These are phyloP conservation scores for Incurvaria masculella DNA, from an alignment of 2,888 invertebrate species.

Conservation along the genomic window DNA sequence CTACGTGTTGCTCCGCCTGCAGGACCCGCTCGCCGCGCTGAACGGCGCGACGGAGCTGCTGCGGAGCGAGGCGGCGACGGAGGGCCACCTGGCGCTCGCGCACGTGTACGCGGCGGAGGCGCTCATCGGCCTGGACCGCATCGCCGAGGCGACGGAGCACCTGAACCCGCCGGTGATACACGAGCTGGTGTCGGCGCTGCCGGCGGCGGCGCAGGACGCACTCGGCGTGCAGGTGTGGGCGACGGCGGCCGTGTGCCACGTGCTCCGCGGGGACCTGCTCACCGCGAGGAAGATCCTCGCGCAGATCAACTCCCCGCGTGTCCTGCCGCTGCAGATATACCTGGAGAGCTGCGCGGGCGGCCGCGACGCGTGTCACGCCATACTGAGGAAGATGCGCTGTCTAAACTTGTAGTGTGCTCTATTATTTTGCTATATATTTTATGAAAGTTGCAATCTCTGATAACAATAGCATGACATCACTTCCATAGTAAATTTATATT, in stretches of 20 bases:
- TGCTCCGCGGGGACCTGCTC: slow-evolving; percentile 42
- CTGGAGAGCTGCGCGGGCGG: slow-evolving; percentile 55
- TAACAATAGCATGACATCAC: not conserved
- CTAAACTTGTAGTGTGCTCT: slow-evolving; percentile 22
- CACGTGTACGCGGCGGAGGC: slow-evolving; percentile 91
- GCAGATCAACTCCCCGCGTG: slow-evolving; percentile 47
- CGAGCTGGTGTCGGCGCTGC: slow-evolving; percentile 42
- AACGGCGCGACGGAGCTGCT: slow-evolving; percentile 75
- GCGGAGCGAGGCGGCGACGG: slow-evolving; percentile 59
- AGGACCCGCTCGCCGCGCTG: slow-evolving; percentile 77
- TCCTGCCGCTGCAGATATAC: slow-evolving; percentile 53
- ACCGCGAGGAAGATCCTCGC: slow-evolving; percentile 47
- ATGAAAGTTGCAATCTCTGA: slow-evolving; percentile 18
- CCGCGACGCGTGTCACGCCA: slow-evolving; percentile 46
- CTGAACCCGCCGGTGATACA: slow-evolving; percentile 73
- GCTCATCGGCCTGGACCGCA: slow-evolving; percentile 74
- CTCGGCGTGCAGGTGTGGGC: slow-evolving; percentile 51
- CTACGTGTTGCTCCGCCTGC: slow-evolving; percentile 80
- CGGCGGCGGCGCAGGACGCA: slow-evolving; percentile 43
- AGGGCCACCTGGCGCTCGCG: slow-evolving; percentile 67
- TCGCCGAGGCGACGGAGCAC: slow-evolving; percentile 80
- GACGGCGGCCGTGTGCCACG: slow-evolving; percentile 51
- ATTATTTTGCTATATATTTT: too few species aligned
- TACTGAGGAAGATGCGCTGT: slow-evolving; percentile 40
- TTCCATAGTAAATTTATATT: slow-evolving; percentile 17